A percentile compares a stretch with the other conserved stretches of the same genome.
phyloP scores from a whole-genome alignment of 1,140 invertebrate genomes.

The Coptotermes formosanus region DNA sequence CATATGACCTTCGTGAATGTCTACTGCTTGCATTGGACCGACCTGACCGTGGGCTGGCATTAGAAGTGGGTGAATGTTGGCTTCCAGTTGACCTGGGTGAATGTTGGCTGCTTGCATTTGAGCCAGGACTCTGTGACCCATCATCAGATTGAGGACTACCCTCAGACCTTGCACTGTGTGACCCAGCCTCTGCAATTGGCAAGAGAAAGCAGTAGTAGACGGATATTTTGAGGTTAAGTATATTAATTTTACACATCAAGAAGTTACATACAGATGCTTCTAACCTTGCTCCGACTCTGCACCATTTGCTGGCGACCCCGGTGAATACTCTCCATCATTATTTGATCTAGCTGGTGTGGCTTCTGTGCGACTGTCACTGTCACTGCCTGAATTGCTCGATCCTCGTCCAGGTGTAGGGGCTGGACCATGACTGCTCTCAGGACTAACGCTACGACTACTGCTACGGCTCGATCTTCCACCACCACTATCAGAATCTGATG shows the following conservation, averaged over 20 bases:
- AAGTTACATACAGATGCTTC: neutral
- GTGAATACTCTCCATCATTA: slow-evolving; percentile 27
- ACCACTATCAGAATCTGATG: slow-evolving; percentile 27
- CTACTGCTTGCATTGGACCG: neutral
- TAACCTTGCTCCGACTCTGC: slow-evolving; percentile 4
- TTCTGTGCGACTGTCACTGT: slow-evolving; percentile 22
- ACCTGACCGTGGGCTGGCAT: neutral
- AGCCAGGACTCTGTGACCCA: neutral
- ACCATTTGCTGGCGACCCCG: slow-evolving; percentile 18
- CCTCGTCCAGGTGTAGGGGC: slow-evolving; percentile 27
- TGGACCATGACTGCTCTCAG: slow-evolving; percentile 3
- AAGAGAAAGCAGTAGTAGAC: neutral
- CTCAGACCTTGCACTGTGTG: neutral
- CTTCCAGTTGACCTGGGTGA: slow-evolving; percentile 22
- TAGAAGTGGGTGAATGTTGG: neutral
- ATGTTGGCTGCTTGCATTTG: slow-evolving; percentile 2
- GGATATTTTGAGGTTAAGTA: neutral
- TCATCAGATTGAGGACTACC: neutral
- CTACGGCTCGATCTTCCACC: slow-evolving; percentile 31
- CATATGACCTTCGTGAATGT: neutral
- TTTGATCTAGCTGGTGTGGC: slow-evolving; percentile 20
- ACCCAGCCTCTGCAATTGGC: neutral
- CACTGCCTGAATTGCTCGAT: slow-evolving; percentile 26
- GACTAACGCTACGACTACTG: slow-evolving; percentile 31
- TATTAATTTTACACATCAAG: neutral